Evolutionary conservation across 2,113 vertebrate genomes (phyloP).

Genomic region (Thomomys bottae): DNA sequence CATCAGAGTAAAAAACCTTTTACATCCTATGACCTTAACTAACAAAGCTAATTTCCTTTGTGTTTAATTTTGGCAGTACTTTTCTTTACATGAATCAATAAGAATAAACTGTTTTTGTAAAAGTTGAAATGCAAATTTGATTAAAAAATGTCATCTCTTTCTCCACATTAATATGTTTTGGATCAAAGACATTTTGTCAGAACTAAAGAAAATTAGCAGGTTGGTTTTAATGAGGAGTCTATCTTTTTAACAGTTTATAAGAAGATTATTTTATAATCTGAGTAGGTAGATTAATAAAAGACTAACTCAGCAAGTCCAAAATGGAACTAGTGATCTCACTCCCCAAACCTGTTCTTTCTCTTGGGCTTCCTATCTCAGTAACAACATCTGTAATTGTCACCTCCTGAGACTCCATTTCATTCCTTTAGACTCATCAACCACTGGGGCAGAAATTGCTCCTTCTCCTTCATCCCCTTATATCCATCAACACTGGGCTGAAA

Average conservation of each 20-base stretch:
- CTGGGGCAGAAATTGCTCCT: background rate
- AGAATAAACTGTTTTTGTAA: slow-evolving; percentile 78
- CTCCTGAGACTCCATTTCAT: background rate
- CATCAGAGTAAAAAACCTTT: slow-evolving; percentile 71
- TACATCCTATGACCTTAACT: slow-evolving; percentile 72
- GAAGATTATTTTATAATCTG: slow-evolving; percentile 68
- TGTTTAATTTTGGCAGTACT: slow-evolving; percentile 81
- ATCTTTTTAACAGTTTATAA: slow-evolving; percentile 75
- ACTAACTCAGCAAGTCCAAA: slow-evolving; percentile 38
- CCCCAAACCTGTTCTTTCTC: slow-evolving; percentile 36
- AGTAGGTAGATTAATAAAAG: slow-evolving; percentile 73
- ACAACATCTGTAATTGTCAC: background rate
- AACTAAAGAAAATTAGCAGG: slow-evolving; percentile 77
- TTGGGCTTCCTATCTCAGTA: background rate
- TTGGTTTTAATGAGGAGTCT: slow-evolving; percentile 75
- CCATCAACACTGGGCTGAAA: background rate
- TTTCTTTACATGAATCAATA: slow-evolving; percentile 76
- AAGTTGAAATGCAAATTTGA: slow-evolving; percentile 79
- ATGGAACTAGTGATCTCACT: slow-evolving; percentile 21
- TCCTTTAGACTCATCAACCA: background rate
- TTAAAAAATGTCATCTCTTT: slow-evolving; percentile 81
- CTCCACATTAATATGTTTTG: slow-evolving; percentile 81
- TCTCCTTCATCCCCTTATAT: fast-evolving
- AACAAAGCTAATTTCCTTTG: slow-evolving; percentile 81
- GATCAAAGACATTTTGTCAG: slow-evolving; percentile 78